A percentile compares a stretch with the other conserved stretches of the same genome.
Conservation (phyloP, 2,113 vertebrate genomes). For the Alexandromys fortis region DNA sequence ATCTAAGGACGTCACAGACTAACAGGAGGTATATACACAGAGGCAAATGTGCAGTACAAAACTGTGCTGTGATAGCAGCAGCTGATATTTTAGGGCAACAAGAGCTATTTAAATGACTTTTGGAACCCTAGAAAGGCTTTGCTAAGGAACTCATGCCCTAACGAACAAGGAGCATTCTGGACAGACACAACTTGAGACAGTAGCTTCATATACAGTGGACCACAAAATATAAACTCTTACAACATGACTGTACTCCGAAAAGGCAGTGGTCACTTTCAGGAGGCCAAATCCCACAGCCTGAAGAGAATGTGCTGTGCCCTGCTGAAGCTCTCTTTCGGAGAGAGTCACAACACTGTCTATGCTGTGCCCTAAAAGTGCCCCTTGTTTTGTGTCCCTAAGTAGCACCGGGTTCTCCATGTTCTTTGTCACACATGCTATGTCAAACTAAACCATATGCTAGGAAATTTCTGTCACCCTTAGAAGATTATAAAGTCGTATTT, state of each 20-base stretch:
- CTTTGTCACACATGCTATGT: neutral
- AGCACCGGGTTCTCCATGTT: neutral
- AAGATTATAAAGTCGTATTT: neutral
- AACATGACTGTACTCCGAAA: neutral
- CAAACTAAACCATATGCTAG: neutral
- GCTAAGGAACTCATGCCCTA: neutral
- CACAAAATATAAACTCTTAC: neutral
- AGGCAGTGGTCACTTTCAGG: neutral
- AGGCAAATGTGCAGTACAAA: neutral
- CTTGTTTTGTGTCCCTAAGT: neutral
- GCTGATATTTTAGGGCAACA: neutral
- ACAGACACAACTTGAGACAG: neutral
- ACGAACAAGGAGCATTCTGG: neutral
- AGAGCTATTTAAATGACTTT: neutral
- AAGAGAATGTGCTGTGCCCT: neutral
- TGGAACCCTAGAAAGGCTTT: neutral
- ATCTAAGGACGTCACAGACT: neutral
- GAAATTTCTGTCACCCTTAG: neutral
- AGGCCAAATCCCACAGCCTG: neutral
- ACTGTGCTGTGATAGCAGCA: neutral
- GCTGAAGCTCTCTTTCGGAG: neutral
- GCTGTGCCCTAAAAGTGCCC: neutral
- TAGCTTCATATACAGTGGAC: neutral
- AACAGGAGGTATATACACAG: neutral
- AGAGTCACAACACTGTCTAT: neutral